Percentiles rank a stretch among this genome's conserved stretches.
phyloP scores from a whole-genome alignment of 2,113 vertebrate genomes.

The Thalassoma bifasciatum region DNA sequence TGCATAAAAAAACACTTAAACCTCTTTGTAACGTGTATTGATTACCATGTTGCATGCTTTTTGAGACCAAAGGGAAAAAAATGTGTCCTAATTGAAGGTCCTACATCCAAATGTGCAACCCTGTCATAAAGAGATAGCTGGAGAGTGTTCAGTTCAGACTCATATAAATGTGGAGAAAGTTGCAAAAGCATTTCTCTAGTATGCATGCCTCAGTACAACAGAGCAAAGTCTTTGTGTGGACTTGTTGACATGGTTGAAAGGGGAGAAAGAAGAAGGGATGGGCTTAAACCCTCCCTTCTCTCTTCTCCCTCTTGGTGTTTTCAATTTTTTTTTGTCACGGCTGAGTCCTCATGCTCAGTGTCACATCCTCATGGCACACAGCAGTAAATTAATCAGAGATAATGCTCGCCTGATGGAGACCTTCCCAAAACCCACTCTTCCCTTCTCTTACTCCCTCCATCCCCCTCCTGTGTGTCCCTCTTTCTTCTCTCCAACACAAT shows the following conservation, averaged over 20 bases:
- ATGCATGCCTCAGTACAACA: not conserved
- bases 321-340: constrained; percentile 29
- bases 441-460: not conserved
- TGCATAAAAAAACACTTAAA: not conserved
- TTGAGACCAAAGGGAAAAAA: not conserved
- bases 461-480: not conserved
- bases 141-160: not conserved
- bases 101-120: not conserved
- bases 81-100: not conserved
- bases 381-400: constrained; percentile 70
- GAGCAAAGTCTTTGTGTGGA: constrained; percentile 59
- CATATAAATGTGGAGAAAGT: not conserved
- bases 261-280: constrained; percentile 32
- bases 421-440: constrained; percentile 14
- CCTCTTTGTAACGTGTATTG: not conserved
- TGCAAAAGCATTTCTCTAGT: not conserved
- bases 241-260: constrained; percentile 64
- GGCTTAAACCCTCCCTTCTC: not conserved
- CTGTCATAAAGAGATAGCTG: no score
- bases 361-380: constrained; percentile 49
- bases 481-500: constrained; percentile 30
- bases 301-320: constrained; percentile 5
- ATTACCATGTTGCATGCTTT: not conserved
- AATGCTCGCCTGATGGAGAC: constrained; percentile 58
- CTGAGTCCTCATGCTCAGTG: constrained; percentile 53